Evolutionary conservation across 1,140 invertebrate genomes (phyloP).

Genomic region (Heliconius hewitsoni): DNA sequence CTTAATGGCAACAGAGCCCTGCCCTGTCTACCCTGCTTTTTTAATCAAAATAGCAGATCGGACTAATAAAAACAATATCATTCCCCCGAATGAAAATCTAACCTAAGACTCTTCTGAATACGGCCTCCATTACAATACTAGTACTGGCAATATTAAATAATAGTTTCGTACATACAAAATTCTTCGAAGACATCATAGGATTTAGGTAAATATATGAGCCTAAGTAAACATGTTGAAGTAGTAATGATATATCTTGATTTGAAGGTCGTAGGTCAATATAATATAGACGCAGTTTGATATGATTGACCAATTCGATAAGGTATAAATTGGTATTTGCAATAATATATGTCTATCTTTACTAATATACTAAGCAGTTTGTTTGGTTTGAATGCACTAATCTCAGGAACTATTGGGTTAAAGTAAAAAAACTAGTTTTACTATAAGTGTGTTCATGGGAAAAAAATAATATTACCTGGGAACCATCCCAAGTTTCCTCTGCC

Average conservation of each 20-base stretch:
- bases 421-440: no score
- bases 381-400: no score
- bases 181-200: background rate
- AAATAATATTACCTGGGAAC: background rate
- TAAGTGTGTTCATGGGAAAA: no score
- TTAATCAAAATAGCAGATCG: background rate
- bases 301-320: background rate
- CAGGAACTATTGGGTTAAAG: no score
- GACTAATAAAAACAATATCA: no score
- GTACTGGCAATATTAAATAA: background rate
- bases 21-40: background rate
- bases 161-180: background rate
- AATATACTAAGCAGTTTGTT: no score
- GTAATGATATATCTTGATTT: slow-evolving; percentile 2
- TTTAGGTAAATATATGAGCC: background rate
- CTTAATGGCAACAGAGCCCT: no score
- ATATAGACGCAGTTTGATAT: background rate
- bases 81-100: no score
- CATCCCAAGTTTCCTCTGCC: background rate
- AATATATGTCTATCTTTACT: no score
- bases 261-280: background rate
- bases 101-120: no score
- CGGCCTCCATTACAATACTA: no score
- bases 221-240: background rate
- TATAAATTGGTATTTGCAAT: no score